Evolutionary conservation across 2,797 vertebrate species (phyloP).

Genomic region (Oreochromis grahami): DNA sequence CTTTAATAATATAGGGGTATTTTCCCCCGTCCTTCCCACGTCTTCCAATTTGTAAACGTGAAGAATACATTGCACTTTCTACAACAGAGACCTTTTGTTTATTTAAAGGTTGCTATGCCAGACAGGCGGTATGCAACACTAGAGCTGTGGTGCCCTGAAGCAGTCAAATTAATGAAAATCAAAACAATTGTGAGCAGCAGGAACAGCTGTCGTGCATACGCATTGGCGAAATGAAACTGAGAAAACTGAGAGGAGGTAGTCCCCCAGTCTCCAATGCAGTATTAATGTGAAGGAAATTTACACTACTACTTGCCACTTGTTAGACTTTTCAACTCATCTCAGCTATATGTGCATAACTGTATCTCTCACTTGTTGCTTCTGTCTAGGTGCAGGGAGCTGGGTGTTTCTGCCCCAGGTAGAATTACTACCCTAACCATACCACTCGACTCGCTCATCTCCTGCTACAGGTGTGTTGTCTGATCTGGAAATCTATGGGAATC

Average conservation of each 20-base stretch:
- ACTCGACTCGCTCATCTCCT: slow-evolving; percentile 48
- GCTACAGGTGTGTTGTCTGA: slow-evolving; percentile 69
- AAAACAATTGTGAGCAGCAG: slow-evolving; percentile 76
- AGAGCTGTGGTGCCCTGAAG: slow-evolving; percentile 77
- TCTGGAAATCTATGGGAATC: slow-evolving; percentile 46
- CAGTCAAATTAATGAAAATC: slow-evolving; percentile 80
- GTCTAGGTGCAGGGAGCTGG: not conserved
- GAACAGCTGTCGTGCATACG: slow-evolving; percentile 84
- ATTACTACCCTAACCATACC: slow-evolving; percentile 42
- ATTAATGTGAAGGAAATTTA: not conserved
- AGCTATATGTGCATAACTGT: not conserved
- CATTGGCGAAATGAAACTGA: slow-evolving; percentile 17
- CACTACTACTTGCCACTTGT: not conserved
- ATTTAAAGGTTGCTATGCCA: slow-evolving; percentile 83
- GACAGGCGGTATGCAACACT: slow-evolving; percentile 79
- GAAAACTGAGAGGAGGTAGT: slow-evolving; percentile 1
- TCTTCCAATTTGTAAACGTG: slow-evolving; percentile 36
- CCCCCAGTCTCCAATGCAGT: not conserved
- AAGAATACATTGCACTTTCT: slow-evolving; percentile 72
- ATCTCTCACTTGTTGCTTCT: not conserved
- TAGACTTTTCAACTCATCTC: not conserved
- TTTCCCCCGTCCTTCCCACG: not conserved
- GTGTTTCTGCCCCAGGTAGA: slow-evolving; percentile 32
- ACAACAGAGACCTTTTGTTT: slow-evolving; percentile 82
- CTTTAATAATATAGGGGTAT: slow-evolving; percentile 71